Evolutionary conservation across 2,113 vertebrate genomes (phyloP), one percentile per base, ranked within the genome.

Genomic region (Takifugu bimaculatus): DNA sequence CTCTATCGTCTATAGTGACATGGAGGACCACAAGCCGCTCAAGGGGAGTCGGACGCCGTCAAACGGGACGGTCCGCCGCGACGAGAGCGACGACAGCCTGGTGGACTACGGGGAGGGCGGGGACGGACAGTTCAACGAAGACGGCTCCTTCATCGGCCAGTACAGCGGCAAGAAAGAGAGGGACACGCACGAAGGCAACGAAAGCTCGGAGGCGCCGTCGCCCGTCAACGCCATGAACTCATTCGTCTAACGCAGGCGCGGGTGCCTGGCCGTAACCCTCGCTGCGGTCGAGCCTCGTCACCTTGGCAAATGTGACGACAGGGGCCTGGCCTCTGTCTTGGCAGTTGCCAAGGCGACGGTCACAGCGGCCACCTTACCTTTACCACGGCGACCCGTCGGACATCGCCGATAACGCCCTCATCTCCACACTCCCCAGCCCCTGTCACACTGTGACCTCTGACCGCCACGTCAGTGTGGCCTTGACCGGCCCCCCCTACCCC

Each of bases 221-320:
- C 96, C 96, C 1, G 94, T 98, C 88, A 98, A 98, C 48, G 96
- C 96, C 82, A 98, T 98, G 94, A 98, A 98, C 91, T 98, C 95
- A 5, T 98, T 98, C 72, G 94, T 98, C 87, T 97, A 93, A 88
- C 59, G 42, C 68, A 20, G 20, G 20, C 20, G 20, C 15, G 43
- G 2, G 54, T 4, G 55, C 57, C 58, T 28, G 55, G 50, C 60
- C 54, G 50, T 35, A 13, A 60, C 12, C 7, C 39, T 65, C 7
- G 57, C 74, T 53, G 26, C 9, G 28, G 76, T 67, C 64, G 65
- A 77, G 56, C 74, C 57, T 56, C 47, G 75, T 78, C 77, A 80
- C 79, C 79, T 73, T 75, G 53, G 77, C 75, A 79, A 82, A 73
- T 75, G 70, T 80, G 66, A 79, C 75, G 78, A 77, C 28, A 14